Evolutionary conservation across 1,140 invertebrate species (phyloP), one percentile per base, ranked within the genome.

Genomic region (Cydia pomonella): DNA sequence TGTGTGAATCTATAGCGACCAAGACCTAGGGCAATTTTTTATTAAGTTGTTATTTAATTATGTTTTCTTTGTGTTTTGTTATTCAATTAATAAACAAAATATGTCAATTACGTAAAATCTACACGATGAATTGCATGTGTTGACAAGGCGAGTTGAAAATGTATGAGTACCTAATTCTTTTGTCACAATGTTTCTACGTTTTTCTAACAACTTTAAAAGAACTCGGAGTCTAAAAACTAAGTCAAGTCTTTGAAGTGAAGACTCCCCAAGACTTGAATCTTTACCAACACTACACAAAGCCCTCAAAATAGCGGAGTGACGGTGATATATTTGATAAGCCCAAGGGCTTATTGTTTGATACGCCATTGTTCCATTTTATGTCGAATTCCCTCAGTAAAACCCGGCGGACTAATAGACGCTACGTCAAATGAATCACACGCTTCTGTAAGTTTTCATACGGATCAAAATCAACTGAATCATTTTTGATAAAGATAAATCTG

Each of bases 311-410:
- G n/a, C 47, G n/a, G 3, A 47, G 44, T 47, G 44, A 47, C 44
- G 9, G 44, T 47, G 44, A 47, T 47, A 50, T 50, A 50, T 50
- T 50, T 50, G 47, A 50, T 50, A 50, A 50, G 47, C 47, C 47
- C 47, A 50, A 18, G 47, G 47, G 47, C 47, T 50, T 50, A 50
- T 50, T 50, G 47, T 50, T 18, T 50, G 47, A 50, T 50, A 50
- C n/a, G 16, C 47, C 47, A 50, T 50, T 50, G 47, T 50, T 50
- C 47, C 47, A 50, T 50, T 18, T 50, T 18, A 50, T 50, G 47
- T 50, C 47, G 47, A 18, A 50, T 50, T 50, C 47, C 47, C 47
- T 50, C 47, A 50, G 47, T 50, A 50, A 50, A 50, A 50, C 9
- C 47, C 47, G 10, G 1, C 6, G 47, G 6, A n/a, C 47, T n/a